Evolutionary conservation across 1,140 invertebrate genomes (phyloP).

Genomic region (Babylonia areolata): DNA sequence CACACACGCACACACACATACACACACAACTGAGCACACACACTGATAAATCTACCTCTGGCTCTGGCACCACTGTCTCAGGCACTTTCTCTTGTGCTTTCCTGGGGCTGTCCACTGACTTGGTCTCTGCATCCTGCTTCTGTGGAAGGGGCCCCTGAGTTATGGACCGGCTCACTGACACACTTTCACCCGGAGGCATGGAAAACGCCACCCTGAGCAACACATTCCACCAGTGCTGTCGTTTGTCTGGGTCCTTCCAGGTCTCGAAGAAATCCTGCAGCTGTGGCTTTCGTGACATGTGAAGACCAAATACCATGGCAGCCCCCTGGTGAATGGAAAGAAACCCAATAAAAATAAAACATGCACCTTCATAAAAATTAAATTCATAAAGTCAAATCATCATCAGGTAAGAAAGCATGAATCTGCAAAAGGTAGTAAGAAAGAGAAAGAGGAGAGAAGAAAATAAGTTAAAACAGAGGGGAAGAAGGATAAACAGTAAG

Average conservation of each 20-base stretch:
- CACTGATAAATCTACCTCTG: neutral
- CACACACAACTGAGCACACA: neutral
- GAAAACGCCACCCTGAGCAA: slow-evolving; percentile 46
- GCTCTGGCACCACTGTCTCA: neutral
- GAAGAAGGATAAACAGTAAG: too few relatives aligned
- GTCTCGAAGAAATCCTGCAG: neutral
- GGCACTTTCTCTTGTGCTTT: neutral
- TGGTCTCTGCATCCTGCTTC: neutral
- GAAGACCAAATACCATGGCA: slow-evolving; percentile 52
- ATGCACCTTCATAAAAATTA: slow-evolving; percentile 43
- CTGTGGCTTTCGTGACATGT: slow-evolving; percentile 46
- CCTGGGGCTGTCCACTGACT: neutral
- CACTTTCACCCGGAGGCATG: neutral
- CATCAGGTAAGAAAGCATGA: too few relatives aligned
- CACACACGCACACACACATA: neutral
- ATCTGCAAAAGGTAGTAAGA: too few relatives aligned
- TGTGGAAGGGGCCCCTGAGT: neutral
- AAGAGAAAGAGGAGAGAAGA: too few relatives aligned
- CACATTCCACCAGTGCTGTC: slow-evolving; percentile 30
- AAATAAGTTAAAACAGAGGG: too few relatives aligned
- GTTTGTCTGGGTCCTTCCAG: slow-evolving; percentile 21
- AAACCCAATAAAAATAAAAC: slow-evolving; percentile 42
- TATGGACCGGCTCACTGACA: neutral
- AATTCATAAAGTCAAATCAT: slow-evolving; percentile 30
- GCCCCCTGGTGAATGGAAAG: slow-evolving; percentile 48